Evolutionary conservation across 2,113 vertebrate species (phyloP).

Genomic region (Danionella cerebrum): DNA sequence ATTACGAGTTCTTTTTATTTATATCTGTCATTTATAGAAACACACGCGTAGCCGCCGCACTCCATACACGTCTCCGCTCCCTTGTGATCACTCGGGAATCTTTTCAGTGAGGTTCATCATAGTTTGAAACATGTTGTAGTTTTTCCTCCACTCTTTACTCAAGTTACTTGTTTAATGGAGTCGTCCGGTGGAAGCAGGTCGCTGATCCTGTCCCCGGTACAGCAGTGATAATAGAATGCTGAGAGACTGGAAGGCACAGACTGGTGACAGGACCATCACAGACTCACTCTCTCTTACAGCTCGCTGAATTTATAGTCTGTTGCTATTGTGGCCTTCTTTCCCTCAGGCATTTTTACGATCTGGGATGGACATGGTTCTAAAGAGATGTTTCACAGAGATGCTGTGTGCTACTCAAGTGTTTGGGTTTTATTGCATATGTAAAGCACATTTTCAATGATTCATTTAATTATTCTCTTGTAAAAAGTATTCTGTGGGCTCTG

Average conservation of each 20-base stretch:
- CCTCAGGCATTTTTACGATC: slow-evolving; percentile 1
- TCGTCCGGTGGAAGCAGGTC: slow-evolving; percentile 43
- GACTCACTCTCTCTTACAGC: slow-evolving; percentile 14
- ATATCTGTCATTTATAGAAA: too few relatives aligned
- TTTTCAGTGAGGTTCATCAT: too few relatives aligned
- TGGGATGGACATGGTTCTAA: slow-evolving; percentile 14
- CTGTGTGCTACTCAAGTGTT: slow-evolving; percentile 10
- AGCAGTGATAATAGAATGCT: slow-evolving; percentile 25
- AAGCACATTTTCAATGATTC: slow-evolving; percentile 5
- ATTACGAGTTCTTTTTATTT: too few relatives aligned
- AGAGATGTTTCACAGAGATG: slow-evolving; percentile 21
- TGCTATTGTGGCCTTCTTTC: neutral
- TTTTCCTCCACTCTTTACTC: slow-evolving; percentile 18
- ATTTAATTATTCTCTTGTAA: neutral
- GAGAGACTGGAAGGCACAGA: neutral
- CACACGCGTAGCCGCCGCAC: too few relatives aligned
- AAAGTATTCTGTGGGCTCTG: neutral
- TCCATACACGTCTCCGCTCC: too few relatives aligned
- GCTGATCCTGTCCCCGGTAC: slow-evolving; percentile 38
- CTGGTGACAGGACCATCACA: slow-evolving; percentile 26
- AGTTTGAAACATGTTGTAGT: too few relatives aligned
- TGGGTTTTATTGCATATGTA: too few relatives aligned
- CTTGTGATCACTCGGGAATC: too few relatives aligned
- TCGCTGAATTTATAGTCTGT: slow-evolving; percentile 29
- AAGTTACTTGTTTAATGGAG: slow-evolving; percentile 41